Conservation (phyloP, 2,113 vertebrate genomes). For the Antechinus stuartii region DNA sequence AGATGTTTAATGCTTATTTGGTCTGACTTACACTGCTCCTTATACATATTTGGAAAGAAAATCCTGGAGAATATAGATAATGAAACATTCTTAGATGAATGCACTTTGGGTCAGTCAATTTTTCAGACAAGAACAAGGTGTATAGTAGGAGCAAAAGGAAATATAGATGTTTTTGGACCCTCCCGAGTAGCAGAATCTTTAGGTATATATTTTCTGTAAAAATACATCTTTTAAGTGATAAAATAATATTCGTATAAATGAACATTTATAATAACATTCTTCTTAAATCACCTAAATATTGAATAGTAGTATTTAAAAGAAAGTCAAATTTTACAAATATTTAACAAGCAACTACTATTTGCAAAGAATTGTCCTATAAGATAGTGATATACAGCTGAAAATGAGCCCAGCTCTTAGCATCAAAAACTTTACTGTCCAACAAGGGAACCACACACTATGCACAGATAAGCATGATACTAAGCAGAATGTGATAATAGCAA, state of each 20-base stretch:
- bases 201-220: conserved; percentile 85
- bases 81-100: conserved; percentile 95
- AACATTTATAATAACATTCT: background rate
- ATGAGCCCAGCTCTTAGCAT: too few relatives aligned
- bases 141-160: conserved; percentile 97
- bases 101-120: conserved; percentile 92
- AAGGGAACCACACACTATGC: too few relatives aligned
- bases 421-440: too few relatives aligned
- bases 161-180: conserved; percentile 94
- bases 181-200: conserved; percentile 92
- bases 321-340: too few relatives aligned
- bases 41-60: conserved; percentile 95
- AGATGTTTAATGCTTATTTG: background rate
- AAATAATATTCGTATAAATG: background rate
- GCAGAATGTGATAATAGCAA: too few relatives aligned
- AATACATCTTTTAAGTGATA: conserved; percentile 2
- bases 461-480: too few relatives aligned
- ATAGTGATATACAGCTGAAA: too few relatives aligned
- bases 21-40: conserved; percentile 85
- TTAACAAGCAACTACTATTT: too few relatives aligned
- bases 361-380: too few relatives aligned
- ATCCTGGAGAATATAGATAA: conserved; percentile 93
- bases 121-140: conserved; percentile 96
- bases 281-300: conserved; percentile 7
- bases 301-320: conserved; percentile 18